These are phyloP conservation scores for Mustela nigripes DNA, from an alignment of 2,113 vertebrate genomes.

Conservation along the genomic window DNA sequence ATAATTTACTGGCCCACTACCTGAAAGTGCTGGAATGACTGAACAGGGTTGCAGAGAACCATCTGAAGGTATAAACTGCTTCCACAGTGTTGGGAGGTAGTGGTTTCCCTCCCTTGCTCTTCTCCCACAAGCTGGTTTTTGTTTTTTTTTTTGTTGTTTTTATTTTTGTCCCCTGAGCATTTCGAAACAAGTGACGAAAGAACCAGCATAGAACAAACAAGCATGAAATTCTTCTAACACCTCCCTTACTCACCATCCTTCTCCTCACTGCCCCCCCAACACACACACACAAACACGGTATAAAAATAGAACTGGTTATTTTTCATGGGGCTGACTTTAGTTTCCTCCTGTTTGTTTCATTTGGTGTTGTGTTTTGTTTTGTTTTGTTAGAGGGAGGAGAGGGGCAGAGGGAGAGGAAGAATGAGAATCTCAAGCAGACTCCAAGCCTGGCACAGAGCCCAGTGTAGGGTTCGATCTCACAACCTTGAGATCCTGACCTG, in stretches of 20 bases:
- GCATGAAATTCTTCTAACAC: not conserved
- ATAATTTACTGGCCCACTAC: constrained; percentile 18
- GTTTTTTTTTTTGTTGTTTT: not conserved
- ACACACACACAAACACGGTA: not conserved
- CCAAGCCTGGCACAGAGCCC: not conserved
- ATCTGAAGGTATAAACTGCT: constrained; percentile 69
- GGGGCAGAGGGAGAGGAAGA: not conserved
- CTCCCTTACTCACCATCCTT: no score
- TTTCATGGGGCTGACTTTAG: not conserved
- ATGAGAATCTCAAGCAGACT: not conserved
- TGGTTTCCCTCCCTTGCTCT: not conserved
- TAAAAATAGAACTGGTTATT: not conserved
- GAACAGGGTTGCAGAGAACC: constrained; percentile 65
- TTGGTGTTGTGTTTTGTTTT: not conserved
- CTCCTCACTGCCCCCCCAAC: no score
- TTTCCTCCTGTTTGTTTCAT: not conserved
- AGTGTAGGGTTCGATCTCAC: not conserved
- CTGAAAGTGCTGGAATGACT: constrained; percentile 48
- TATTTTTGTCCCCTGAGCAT: not conserved
- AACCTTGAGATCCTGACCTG: not conserved
- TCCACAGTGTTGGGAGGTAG: constrained; percentile 75
- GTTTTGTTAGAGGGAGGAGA: not conserved
- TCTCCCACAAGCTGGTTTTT: not conserved
- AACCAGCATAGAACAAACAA: constrained; percentile 44
- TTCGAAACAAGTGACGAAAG: constrained; percentile 6